Base-by-base conservation (phyloP, 2,113 vertebrate species). In the Macquaria australasica region DNA sequence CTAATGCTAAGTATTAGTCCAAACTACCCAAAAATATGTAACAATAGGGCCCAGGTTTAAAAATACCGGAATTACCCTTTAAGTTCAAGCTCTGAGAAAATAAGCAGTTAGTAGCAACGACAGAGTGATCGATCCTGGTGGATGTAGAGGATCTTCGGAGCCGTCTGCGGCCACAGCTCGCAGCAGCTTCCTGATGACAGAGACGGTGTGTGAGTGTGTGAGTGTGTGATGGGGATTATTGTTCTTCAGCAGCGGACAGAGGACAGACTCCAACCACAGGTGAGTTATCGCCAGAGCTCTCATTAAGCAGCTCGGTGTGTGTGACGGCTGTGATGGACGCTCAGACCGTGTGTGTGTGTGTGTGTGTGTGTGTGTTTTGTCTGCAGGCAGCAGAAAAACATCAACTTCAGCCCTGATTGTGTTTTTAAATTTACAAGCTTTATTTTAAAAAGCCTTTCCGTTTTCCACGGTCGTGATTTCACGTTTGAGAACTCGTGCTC, bases 81-180 rank as follows among this genome's bases (percentile, higher is more conserved):
- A 34, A 34, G 34, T 34, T 34, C 34, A 34, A 34, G 34, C 34
- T 34, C 34, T 34, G 34, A 3, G 34, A 34, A 34, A 34, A 34
- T 2, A 34, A 34, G 34, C 34, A 23, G 21, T 55, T 55, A 12
- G 12, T 4, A 15, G 45, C 48, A 10, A 1, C 3, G 0, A 10
- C 55, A 53, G 85, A 90, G 88, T 85, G 82, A 59, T 15, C 0
- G 6, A 0, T 86, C 89, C 5, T 62, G 18, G 21, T 5, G 5
- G 0, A 0, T 0, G 0, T 12, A 14, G 60, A 90, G 76, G 90
- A 91, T 91, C 90, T 90, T 63, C 50, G 86, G 15, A n/a, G 59
- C 58, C 39, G 70, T 87, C 70, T 86, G 84, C 77, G 15, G 66
- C 81, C 83, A 28, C 84, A 77, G 80, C 80, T 82, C 81, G 58